Percentiles rank a stretch among this genome's conserved stretches.
These are phyloP conservation scores for Thecocarcelia acutangulata DNA, from an alignment of 2,888 invertebrate species.

Conservation along the genomic window DNA sequence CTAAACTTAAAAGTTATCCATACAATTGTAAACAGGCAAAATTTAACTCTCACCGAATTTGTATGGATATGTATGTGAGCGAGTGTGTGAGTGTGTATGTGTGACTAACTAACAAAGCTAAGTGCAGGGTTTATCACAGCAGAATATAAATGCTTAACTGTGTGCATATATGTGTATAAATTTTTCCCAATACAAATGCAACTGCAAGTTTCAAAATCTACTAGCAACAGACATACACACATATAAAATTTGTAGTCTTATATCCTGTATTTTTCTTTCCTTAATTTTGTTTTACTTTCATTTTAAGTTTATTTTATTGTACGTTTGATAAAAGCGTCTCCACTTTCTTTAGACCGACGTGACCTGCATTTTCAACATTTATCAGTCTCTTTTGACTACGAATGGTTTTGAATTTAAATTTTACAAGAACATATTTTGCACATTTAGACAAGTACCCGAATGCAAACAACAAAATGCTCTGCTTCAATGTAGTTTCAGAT, in stretches of 20 bases:
- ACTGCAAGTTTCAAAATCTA: slow-evolving; percentile 39
- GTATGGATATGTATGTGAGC: background rate
- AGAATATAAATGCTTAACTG: background rate
- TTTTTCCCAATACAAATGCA: background rate
- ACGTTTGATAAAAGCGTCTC: slow-evolving; percentile 64
- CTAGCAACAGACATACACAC: background rate
- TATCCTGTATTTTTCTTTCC: slow-evolving; percentile 40
- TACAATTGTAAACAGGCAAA: slow-evolving; percentile 39
- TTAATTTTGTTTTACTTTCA: slow-evolving; percentile 8
- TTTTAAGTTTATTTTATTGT: slow-evolving; percentile 56
- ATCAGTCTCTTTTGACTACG: slow-evolving; percentile 64
- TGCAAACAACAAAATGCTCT: slow-evolving; percentile 1
- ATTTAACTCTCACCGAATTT: slow-evolving; percentile 13
- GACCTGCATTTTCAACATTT: slow-evolving; percentile 69
- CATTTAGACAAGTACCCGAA: slow-evolving; percentile 1
- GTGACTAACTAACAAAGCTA: background rate
- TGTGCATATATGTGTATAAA: background rate
- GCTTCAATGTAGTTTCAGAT: background rate
- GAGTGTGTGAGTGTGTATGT: background rate
- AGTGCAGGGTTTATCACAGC: background rate
- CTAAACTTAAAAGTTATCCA: slow-evolving; percentile 46
- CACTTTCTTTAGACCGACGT: slow-evolving; percentile 70
- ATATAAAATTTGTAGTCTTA: slow-evolving; percentile 44
- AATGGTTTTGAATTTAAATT: slow-evolving; percentile 68
- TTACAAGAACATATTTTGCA: slow-evolving; percentile 30